Percentiles rank a stretch among this genome's conserved stretches.
Evolutionary conservation across 2,113 vertebrate species (phyloP).

Genomic region (Brachyhypopomus gauderio): DNA sequence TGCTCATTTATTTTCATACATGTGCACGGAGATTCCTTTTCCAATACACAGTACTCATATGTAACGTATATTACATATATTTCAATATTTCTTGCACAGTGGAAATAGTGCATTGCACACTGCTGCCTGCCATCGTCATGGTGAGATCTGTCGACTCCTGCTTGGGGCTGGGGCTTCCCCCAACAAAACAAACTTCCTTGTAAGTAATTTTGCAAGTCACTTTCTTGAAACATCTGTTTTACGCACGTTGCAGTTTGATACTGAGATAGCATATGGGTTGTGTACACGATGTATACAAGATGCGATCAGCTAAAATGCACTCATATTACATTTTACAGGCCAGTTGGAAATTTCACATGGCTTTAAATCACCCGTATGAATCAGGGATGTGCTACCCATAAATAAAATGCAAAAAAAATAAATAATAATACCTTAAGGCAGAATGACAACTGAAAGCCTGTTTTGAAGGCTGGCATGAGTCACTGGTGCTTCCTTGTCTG

Average conservation of each 20-base stretch:
- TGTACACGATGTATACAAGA: too few relatives aligned
- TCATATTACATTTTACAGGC: too few relatives aligned
- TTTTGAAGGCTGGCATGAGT: neutral
- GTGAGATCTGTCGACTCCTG: conserved; percentile 83
- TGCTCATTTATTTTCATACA: neutral
- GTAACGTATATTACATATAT: too few relatives aligned
- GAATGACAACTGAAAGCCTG: too few relatives aligned
- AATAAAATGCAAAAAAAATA: neutral
- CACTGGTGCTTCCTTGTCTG: neutral
- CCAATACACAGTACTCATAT: too few relatives aligned
- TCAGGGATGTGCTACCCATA: too few relatives aligned
- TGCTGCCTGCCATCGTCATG: conserved; percentile 86
- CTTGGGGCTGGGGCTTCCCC: conserved; percentile 90
- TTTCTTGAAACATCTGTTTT: conserved; percentile 12
- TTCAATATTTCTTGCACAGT: conserved; percentile 62
- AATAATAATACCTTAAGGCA: too few relatives aligned
- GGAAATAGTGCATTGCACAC: conserved; percentile 95
- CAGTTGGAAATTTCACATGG: neutral
- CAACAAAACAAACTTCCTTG: conserved; percentile 89
- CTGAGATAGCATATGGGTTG: neutral
- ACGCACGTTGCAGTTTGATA: neutral
- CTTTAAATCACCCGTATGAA: conserved; percentile 2
- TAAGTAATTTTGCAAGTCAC: conserved; percentile 59
- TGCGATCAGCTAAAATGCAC: too few relatives aligned
- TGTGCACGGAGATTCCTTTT: too few relatives aligned